Evolutionary conservation across 2,797 vertebrate species (phyloP), one percentile per base, ranked within the genome.

Genomic region (Dallia pectoralis): DNA sequence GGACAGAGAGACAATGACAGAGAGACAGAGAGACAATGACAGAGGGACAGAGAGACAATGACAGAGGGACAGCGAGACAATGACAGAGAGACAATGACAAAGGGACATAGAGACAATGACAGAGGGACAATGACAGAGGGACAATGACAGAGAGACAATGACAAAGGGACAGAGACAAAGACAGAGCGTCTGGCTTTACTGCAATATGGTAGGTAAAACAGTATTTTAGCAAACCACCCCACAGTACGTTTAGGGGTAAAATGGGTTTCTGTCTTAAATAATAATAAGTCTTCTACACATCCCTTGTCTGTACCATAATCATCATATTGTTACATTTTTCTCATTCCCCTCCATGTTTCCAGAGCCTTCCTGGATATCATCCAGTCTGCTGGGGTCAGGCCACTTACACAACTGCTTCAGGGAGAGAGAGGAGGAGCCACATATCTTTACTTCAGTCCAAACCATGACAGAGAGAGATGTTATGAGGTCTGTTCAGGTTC

Each of bases 401-500:
- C 71, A 79, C 69, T 81, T 76, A 78, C 22, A 74, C 79, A 83
- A 84, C 89, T 85, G 82, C 84, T 82, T 69, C 84, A 84, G 85
- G 87, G 84, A 83, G 85, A 80, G 75, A 89, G 87, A n/a, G 8
- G 36, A 15, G 65, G 33, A 61, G 69, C 22, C 22, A 18, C 15
- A 9, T 9, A 3, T 36, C 29, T 65, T 14, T 16, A 47, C 11
- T 14, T 11, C 9, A 44, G 3, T 44, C 36, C 33, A 25, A n/a
- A 8, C 51, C 18, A 32, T 18, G 18, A 40, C 36, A 36, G 22
- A 36, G 48, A 33, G 9, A 33, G 6, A 33, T 0, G 29, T 25
- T 14, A 14, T 48, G 12, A 56, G 36, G 36, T 88, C 90, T 87
- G 84, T 93, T 90, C 91, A 88, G 82, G 89, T 90, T 89, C 74